Base-by-base conservation (phyloP, 2,113 vertebrate species). In the Silurus asotus region DNA sequence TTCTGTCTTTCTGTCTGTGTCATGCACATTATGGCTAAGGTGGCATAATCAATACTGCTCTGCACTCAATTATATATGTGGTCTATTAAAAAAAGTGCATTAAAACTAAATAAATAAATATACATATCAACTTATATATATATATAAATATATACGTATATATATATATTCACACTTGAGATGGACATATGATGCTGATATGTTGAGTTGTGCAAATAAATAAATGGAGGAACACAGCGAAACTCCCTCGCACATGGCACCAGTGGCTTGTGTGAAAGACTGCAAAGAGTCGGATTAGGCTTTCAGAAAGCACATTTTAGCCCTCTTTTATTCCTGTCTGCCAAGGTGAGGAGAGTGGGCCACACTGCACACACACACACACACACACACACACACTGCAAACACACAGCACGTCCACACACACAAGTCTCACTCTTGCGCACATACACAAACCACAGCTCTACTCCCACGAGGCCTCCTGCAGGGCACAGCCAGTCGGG, bases 241-340 rank as follows among this genome's bases (percentile, higher is more conserved):
- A 61, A 61, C 86, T 67, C 28, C 65, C 20, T 76, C 59, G 56
- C 74, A 83, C 48, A 25, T 58, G 86, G 55, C 61, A 59, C 79
- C 82, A 72, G 56, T 78, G 82, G 74, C 82, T 74, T 25, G n/a
- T 69, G 79, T 74, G 70, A 82, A 80, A 81, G 89, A 87, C 76
- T 64, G 14, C 67, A 56, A 69, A 59, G 81, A 70, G 76, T 82
- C 87, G 75, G 89, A 88, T 87, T 87, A 84, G 76, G 75, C 79
- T 88, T 76, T 83, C 62, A 77, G 55, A 62, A 64, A 61, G 15
- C 80, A 86, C 86, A 82, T 56, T 88, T 89, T 89, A 86, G 81
- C 86, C 86, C 59, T 65, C 84, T 89, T 89, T 89, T 80, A 82
- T 70, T 67, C 75, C 84, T 25, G 53, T 59, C 87, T 84, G 80